These are phyloP conservation scores for Mandrillus leucophaeus DNA, from an alignment of 2,113 vertebrate species.

Conservation along the genomic window DNA sequence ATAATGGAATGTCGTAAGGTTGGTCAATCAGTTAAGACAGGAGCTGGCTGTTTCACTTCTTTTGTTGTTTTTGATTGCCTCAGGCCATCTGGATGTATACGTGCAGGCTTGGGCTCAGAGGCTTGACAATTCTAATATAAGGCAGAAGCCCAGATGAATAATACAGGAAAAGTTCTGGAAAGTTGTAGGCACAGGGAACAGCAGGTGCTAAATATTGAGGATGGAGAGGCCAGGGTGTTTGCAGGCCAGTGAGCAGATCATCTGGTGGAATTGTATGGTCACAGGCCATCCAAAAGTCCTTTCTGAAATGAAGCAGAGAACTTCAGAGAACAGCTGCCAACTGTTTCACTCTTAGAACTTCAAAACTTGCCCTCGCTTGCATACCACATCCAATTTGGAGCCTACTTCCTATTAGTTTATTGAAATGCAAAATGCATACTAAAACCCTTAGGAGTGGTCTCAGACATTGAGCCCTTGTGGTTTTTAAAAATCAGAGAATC, in stretches of 20 bases:
- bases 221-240: not conserved
- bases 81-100: too few species aligned
- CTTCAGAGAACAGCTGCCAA: not conserved
- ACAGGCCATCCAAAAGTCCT: not conserved
- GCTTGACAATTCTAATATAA: not conserved
- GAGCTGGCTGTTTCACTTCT: too few species aligned
- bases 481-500: not conserved
- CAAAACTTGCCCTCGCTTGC: not conserved
- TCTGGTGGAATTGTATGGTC: not conserved
- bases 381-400: not conserved
- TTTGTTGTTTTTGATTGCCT: too few species aligned
- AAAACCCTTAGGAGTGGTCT: not conserved
- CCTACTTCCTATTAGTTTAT: conserved; percentile 1
- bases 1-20: too few species aligned
- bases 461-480: not conserved
- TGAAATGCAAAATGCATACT: not conserved
- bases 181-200: not conserved
- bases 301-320: not conserved
- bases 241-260: not conserved
- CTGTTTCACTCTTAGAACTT: not conserved
- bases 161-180: not conserved
- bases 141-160: not conserved
- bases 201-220: not conserved
- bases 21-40: too few species aligned
- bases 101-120: too few species aligned